Base-by-base conservation (phyloP, 2,888 invertebrate genomes). In the Noctua comes region DNA sequence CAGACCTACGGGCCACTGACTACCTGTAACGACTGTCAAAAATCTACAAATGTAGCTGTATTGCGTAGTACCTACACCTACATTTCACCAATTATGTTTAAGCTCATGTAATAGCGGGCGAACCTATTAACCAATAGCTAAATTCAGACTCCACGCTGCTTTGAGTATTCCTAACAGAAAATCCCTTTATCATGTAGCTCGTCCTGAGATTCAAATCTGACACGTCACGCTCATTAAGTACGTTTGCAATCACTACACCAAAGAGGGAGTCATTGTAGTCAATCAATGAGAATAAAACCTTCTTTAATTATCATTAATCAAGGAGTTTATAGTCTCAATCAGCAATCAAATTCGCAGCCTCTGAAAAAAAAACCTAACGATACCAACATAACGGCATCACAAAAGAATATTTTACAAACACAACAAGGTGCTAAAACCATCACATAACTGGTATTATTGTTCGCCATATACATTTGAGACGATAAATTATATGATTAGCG, bases 401-500 rank as follows among this genome's bases (percentile, higher is more conserved):
- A 82, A 76, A 70, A 51, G 57, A 59, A 76, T 70, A 54, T 13
- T 2, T 43, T 24, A 24, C 46, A 46, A 80, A 77, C 68, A 31
- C 43, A 70, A 69, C 16, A 66, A 82, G 69, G 69, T 62, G 78
- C n/a, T 71, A 69, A 62, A 51, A 24, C 2, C 18, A 40, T n/a
- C 21, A 36, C 31, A 31, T 57, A 57, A 36, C 24, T n/a, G 31
- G 57, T 27, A 31, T 65, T 68, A 72, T 36, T 18, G 27, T 16
- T 36, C 2, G 48, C 64, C 64, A n/a, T 16, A 43, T 10, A 62
- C 27, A 69, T 66, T 73, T 79, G 10, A 43, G n/a, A 27, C 31
- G n/a, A 79, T 79, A 74, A 66, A 66, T 82, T 13, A 36, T 51
- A n/a, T 81, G 46, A 73, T 69, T 83, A 51, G n/a, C 51, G 48